phyloP scores from a whole-genome alignment of 2,888 invertebrate species.

The Megalurothrips usitatus region DNA sequence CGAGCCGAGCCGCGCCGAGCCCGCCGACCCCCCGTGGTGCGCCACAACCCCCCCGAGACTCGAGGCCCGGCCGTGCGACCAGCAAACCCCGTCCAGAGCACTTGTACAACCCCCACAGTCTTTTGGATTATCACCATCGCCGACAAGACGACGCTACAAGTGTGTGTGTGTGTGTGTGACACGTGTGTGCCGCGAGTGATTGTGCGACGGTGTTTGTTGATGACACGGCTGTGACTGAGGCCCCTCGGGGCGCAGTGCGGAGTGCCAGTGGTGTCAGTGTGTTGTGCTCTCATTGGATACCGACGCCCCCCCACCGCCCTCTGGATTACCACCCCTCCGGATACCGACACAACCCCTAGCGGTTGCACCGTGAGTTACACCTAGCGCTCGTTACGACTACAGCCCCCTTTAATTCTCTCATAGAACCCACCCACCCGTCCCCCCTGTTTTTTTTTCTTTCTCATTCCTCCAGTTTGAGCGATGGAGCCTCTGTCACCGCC shows the following conservation, averaged over 20 bases:
- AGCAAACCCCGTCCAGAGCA: not conserved
- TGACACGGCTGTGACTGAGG: not conserved
- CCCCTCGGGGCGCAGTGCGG: not conserved
- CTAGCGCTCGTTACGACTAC: not conserved
- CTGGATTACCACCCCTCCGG: not conserved
- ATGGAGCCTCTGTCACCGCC: not conserved
- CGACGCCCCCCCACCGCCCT: not conserved
- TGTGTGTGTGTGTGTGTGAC: not conserved
- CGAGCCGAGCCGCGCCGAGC: not conserved
- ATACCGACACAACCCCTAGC: not conserved
- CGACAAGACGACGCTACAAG: too few relatives aligned
- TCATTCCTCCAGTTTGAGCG: constrained; percentile 19
- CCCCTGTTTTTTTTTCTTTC: constrained; percentile 2
- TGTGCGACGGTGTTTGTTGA: not conserved
- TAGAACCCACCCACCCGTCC: not conserved
- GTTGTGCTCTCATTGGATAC: not conserved
- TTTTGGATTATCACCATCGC: not conserved
- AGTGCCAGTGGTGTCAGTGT: not conserved
- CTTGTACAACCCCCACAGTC: not conserved
- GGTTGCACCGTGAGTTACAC: constrained; percentile 14
- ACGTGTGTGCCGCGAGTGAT: not conserved
- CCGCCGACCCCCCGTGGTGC: not conserved
- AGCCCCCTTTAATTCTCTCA: not conserved
- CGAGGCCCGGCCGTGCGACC: not conserved
- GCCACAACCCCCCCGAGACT: not conserved